Evolutionary conservation across 2,888 invertebrate species (phyloP).

Genomic region (Tenthredo notha): DNA sequence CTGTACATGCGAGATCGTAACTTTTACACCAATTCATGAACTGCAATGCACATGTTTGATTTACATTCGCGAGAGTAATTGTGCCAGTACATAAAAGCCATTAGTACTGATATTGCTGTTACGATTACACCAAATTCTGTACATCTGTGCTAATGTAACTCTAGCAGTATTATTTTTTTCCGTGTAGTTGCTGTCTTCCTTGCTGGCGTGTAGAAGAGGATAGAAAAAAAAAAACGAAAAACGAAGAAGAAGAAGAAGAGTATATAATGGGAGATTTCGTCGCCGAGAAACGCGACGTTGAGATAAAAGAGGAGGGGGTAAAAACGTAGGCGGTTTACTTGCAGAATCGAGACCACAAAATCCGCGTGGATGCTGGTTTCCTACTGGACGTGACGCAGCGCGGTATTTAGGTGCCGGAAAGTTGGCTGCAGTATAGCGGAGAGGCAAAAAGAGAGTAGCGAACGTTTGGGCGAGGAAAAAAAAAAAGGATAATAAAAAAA

Average conservation of each 20-base stretch:
- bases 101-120: too few relatives aligned
- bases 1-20: too few relatives aligned
- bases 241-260: background rate
- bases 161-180: too few relatives aligned
- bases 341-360: background rate
- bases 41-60: too few relatives aligned
- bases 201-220: background rate
- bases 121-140: too few relatives aligned
- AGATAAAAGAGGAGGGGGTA: background rate
- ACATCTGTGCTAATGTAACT: too few relatives aligned
- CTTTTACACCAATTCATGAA: too few relatives aligned
- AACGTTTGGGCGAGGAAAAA: constrained; percentile 2
- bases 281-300: constrained; percentile 53
- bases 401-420: constrained; percentile 21
- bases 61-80: too few relatives aligned
- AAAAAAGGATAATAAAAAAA: constrained; percentile 9
- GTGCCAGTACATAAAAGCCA: too few relatives aligned
- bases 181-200: background rate
- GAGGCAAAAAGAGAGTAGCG: constrained; percentile 13
- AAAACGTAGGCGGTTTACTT: background rate
- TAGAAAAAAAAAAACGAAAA: too few relatives aligned
- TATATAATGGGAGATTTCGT: constrained; percentile 55
- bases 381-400: background rate
- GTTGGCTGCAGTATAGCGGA: background rate
- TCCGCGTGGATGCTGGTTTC: background rate